These are phyloP conservation scores for Psylliodes chrysocephalus DNA, from an alignment of 2,888 invertebrate genomes.

Conservation along the genomic window DNA sequence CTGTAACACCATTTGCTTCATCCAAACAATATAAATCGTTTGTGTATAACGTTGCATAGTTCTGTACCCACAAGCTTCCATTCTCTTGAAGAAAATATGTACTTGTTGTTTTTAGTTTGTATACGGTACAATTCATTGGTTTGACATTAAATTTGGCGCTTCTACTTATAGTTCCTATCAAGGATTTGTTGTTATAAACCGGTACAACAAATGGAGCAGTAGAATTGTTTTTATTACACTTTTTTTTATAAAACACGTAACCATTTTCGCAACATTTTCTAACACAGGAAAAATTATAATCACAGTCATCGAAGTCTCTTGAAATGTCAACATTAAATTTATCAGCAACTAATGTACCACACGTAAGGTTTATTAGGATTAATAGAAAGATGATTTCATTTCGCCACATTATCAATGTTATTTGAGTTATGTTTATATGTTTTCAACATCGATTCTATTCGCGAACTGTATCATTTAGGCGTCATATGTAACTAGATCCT, in stretches of 20 bases:
- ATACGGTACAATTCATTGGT: neutral
- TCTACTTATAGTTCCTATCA: neutral
- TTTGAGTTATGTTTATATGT: slow-evolving; percentile 21
- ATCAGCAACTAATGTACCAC: neutral
- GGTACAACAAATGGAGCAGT: neutral
- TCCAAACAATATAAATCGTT: slow-evolving; percentile 48
- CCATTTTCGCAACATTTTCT: slow-evolving; percentile 17
- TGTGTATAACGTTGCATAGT: slow-evolving; percentile 17
- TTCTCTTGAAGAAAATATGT: slow-evolving; percentile 13
- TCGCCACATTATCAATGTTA: slow-evolving; percentile 12
- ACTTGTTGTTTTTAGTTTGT: neutral
- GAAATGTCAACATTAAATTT: neutral
- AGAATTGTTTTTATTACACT: slow-evolving; percentile 2
- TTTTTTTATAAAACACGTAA: neutral
- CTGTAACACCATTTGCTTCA: slow-evolving; percentile 29
- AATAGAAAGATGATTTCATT: slow-evolving; percentile 25
- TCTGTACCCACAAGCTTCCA: slow-evolving; percentile 12
- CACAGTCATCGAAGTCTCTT: slow-evolving; percentile 12
- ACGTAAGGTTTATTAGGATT: neutral
- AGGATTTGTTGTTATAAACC: slow-evolving; percentile 1
- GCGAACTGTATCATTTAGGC: slow-evolving; percentile 19
- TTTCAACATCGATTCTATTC: neutral
- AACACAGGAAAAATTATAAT: slow-evolving; percentile 1
- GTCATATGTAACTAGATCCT: slow-evolving; percentile 11
- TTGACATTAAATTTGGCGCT: neutral